These are phyloP conservation scores for Garra rufa DNA, from an alignment of 2,113 vertebrate species.

Conservation along the genomic window DNA sequence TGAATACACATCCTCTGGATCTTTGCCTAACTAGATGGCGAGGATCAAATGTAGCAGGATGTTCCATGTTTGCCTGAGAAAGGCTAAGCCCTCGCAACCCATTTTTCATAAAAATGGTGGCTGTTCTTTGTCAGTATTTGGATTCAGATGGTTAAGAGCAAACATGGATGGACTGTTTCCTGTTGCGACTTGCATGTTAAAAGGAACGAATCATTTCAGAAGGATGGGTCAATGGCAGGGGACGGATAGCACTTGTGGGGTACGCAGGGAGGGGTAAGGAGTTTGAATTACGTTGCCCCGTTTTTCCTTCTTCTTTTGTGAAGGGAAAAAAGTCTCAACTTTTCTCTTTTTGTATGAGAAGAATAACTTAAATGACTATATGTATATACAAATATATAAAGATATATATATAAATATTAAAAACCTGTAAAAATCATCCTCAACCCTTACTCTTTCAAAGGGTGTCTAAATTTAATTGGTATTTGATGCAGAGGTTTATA, in stretches of 20 bases:
- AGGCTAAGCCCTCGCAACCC: background rate
- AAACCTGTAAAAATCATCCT: constrained; percentile 71
- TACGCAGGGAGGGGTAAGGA: background rate
- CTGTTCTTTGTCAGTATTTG: constrained; percentile 9
- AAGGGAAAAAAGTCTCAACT: constrained; percentile 69
- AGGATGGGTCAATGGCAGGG: constrained; percentile 14
- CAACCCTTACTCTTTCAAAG: constrained; percentile 69
- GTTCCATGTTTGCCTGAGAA: background rate
- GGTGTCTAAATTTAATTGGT: constrained; percentile 71
- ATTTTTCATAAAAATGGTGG: constrained; percentile 32
- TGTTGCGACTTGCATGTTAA: background rate
- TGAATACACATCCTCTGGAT: background rate
- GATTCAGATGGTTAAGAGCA: constrained; percentile 24
- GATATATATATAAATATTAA: constrained; percentile 76
- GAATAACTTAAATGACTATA: constrained; percentile 74
- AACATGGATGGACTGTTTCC: background rate
- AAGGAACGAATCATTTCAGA: background rate
- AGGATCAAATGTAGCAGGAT: constrained; percentile 25
- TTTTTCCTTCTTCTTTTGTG: constrained; percentile 23
- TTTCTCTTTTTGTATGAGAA: constrained; percentile 81
- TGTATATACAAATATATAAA: constrained; percentile 70
- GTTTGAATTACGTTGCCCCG: constrained; percentile 6
- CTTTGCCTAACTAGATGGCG: background rate
- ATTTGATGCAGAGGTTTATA: constrained; percentile 80
- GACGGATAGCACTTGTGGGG: constrained; percentile 4